These are phyloP conservation scores for Archilochus colubris DNA, from an alignment of 2,113 vertebrate species.

Conservation along the genomic window DNA sequence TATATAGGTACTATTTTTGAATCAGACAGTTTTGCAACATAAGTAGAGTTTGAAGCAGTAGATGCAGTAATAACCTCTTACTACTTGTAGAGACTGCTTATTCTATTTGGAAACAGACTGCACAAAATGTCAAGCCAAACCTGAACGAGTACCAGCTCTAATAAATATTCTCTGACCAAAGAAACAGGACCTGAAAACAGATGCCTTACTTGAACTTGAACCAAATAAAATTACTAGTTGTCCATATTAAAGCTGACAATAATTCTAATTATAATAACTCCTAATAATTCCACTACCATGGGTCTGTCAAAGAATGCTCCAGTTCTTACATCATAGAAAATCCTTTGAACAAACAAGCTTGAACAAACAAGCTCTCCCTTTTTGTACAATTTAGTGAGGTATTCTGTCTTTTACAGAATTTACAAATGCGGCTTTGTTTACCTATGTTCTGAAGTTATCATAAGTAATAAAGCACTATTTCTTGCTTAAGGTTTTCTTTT, in stretches of 20 bases:
- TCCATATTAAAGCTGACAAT: neutral
- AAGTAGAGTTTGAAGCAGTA: neutral
- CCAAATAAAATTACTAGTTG: neutral
- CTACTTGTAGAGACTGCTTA: neutral
- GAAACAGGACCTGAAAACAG: neutral
- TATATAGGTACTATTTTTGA: neutral
- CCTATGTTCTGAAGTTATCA: neutral
- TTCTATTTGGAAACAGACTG: neutral
- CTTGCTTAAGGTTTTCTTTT: neutral
- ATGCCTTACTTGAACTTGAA: neutral
- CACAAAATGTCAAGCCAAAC: neutral
- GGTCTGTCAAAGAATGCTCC: neutral
- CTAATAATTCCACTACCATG: neutral
- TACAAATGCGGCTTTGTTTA: neutral
- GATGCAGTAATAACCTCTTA: neutral
- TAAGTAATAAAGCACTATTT: neutral
- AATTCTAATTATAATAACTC: neutral
- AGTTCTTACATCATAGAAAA: neutral
- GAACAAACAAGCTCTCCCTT: too few relatives aligned
- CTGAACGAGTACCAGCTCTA: neutral
- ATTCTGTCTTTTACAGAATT: neutral
- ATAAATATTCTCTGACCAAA: neutral
- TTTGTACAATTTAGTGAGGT: neutral
- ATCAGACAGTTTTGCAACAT: neutral
- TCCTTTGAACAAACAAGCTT: neutral